Conservation (phyloP, 64 coral and sea anemone species). For the Anthopleura sola region DNA sequence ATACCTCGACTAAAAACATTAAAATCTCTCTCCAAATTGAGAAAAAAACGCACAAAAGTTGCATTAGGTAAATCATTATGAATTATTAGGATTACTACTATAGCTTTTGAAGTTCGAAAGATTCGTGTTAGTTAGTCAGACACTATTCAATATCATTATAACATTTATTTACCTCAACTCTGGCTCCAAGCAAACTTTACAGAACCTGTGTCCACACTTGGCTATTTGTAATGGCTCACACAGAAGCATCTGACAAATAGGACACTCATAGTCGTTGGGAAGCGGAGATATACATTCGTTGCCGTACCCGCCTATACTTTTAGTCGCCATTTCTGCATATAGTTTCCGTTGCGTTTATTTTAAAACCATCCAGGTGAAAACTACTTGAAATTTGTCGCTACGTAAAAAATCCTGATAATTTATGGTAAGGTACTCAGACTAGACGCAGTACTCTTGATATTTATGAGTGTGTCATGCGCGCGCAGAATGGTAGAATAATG, state of each 20-base stretch:
- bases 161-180: not conserved
- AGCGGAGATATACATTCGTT: not conserved
- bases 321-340: not conserved
- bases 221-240: conserved; percentile 17
- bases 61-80: too few relatives aligned
- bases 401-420: not conserved
- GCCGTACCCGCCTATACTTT: not conserved
- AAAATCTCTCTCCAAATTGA: too few relatives aligned
- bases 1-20: too few relatives aligned
- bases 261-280: conserved; percentile 18
- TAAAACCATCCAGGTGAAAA: not conserved
- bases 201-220: conserved; percentile 21
- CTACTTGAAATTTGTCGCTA: not conserved
- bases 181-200: not conserved
- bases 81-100: too few relatives aligned
- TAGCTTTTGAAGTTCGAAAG: too few relatives aligned
- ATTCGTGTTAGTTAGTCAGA: too few relatives aligned
- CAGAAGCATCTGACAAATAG: conserved; percentile 24
- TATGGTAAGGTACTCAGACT: not conserved
- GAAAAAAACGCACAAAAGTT: too few relatives aligned
- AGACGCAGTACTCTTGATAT: not conserved
- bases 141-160: too few relatives aligned
- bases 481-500: too few relatives aligned
- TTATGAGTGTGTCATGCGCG: too few relatives aligned
- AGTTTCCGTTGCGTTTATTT: not conserved